phyloP scores from a whole-genome alignment of 2,797 vertebrate genomes.

The Chaetophractus vellerosus region DNA sequence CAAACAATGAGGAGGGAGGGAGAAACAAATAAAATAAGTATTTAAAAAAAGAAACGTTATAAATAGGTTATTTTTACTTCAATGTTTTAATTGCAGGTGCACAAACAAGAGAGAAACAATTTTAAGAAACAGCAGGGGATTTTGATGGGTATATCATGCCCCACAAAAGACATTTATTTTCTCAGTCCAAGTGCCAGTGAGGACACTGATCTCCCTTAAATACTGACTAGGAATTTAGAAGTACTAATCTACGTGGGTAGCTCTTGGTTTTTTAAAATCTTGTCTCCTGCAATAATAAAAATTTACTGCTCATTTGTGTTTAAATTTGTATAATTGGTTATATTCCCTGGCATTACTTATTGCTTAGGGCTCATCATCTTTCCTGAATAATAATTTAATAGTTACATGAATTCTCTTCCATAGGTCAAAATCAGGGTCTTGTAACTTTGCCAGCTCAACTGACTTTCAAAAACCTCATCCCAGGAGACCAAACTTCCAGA shows the following conservation, averaged over 20 bases:
- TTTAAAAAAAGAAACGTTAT: too few relatives aligned
- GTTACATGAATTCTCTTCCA: not conserved
- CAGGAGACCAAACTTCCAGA: not conserved
- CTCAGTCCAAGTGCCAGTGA: not conserved
- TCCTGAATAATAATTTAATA: not conserved
- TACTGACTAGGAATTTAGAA: not conserved
- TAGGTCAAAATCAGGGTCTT: not conserved
- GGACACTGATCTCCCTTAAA: not conserved
- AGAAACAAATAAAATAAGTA: too few relatives aligned
- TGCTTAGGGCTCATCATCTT: not conserved
- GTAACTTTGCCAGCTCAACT: not conserved
- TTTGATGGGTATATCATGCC: not conserved
- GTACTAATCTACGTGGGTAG: not conserved
- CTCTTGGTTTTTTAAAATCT: not conserved
- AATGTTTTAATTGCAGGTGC: fast-evolving
- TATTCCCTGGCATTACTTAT: not conserved
- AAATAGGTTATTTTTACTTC: not conserved
- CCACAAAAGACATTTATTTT: not conserved
- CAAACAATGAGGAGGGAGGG: too few relatives aligned
- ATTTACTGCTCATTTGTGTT: not conserved
- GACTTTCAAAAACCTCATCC: not conserved
- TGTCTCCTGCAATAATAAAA: not conserved
- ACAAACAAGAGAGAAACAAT: not conserved
- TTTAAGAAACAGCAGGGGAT: not conserved
- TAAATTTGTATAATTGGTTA: not conserved